phyloP scores from a whole-genome alignment of 2,113 vertebrate species.

The Paracanthobrama guichenoti region DNA sequence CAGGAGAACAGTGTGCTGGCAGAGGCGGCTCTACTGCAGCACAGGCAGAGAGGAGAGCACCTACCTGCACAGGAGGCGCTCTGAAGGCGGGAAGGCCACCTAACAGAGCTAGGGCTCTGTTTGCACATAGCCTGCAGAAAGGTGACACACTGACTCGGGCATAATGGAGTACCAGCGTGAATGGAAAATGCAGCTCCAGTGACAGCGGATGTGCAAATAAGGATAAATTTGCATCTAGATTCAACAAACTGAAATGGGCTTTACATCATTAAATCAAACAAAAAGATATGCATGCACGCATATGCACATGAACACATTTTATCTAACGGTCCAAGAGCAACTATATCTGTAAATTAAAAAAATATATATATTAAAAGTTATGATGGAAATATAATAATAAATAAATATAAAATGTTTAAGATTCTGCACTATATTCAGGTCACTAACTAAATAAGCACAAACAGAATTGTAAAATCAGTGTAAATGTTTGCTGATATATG shows the following conservation, averaged over 20 bases:
- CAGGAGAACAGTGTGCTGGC: constrained; percentile 40
- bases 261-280: not conserved
- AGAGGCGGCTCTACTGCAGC: constrained; percentile 34
- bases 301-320: not conserved
- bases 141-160: not conserved
- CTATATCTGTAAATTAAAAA: not conserved
- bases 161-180: not conserved
- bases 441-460: not conserved
- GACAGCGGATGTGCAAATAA: not conserved
- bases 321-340: not conserved
- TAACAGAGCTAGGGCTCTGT: constrained; percentile 11
- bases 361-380: not conserved
- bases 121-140: constrained; percentile 19
- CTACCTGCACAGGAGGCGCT: not conserved
- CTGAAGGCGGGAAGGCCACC: constrained; percentile 3
- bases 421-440: not conserved
- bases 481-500: not conserved
- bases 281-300: not conserved
- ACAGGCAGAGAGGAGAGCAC: constrained; percentile 15
- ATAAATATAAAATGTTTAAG: not conserved
- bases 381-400: not conserved
- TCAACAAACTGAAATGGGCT: not conserved
- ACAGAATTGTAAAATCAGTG: too few species aligned
- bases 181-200: not conserved
- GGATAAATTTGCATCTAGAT: constrained; percentile 1